Evolutionary conservation across 1,140 invertebrate genomes (phyloP), one percentile per base, ranked within the genome.

Genomic region (Leptonema lineaticorne): DNA sequence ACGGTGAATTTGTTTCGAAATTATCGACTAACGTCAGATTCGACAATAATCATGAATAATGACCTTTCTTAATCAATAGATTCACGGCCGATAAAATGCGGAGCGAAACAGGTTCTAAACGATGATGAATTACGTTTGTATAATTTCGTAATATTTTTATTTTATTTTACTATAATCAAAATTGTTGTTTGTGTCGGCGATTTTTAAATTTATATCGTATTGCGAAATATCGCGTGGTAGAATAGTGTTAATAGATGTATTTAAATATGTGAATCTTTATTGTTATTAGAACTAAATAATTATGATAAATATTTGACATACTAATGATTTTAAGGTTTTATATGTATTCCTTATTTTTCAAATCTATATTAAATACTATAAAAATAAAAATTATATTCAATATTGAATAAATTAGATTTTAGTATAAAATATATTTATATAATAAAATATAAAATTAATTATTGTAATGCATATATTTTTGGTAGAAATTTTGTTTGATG

Each of bases 1-100:
- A 41, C 37, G 9, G 37, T 41, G 16, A 14, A 41, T 41, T 41
- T 41, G 11, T 33, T 33, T 11, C 37, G 37, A 41, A 53, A 53
- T 53, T 53, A 53, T 53, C 20, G 50, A 53, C 50, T 24, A 53
- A 53, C 27, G 50, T 53, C 50, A 53, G 27, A 24, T 53, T 53
- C 50, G 27, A 53, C 50, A 53, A 53, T 53, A 53, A 53, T 53
- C 50, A 53, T 53, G 50, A 53, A 53, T 53, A 53, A 53, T 53
- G 50, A 24, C 50, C 27, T 53, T 53, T 53, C 50, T 53, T 53
- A 53, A 53, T 53, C 50, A 53, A 53, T 53, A 53, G 50, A 53
- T 53, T 53, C 50, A 53, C 50, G 27, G 22, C 20, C 50, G 50
- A 53, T 53, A 53, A 53, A 53, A 26, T 22, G 5, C 50, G 50